A percentile compares a stretch with the other conserved stretches of the same genome.
phyloP scores from a whole-genome alignment of 2,888 invertebrate species.

The Sphaerophoria taeniata region DNA sequence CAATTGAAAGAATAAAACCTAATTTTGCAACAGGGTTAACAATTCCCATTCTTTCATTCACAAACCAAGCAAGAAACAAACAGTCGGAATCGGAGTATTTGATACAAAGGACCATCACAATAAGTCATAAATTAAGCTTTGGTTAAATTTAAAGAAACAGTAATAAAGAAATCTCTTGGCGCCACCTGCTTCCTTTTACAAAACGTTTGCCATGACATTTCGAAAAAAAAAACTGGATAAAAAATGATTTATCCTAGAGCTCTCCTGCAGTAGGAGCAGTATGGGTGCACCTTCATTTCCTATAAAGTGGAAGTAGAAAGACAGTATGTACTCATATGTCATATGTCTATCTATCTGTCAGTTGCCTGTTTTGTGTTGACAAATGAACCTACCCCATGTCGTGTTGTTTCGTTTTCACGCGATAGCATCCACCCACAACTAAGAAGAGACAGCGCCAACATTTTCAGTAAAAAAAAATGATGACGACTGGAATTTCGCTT shows the following conservation, averaged over 20 bases:
- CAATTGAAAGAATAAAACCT: conserved; percentile 21
- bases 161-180: conserved; percentile 36
- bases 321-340: conserved; percentile 39
- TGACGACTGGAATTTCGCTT: conserved; percentile 39
- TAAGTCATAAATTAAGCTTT: conserved; percentile 37
- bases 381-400: conserved; percentile 64
- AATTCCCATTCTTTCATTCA: not conserved
- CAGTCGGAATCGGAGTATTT: conserved; percentile 2
- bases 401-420: conserved; percentile 27
- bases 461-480: conserved; percentile 23
- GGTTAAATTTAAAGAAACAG: conserved; percentile 31
- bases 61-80: not conserved
- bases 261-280: too few species aligned
- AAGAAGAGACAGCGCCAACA: conserved; percentile 13
- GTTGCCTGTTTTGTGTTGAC: conserved; percentile 66
- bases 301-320: not conserved
- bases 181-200: conserved; percentile 36
- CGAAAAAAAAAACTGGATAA: conserved; percentile 45
- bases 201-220: conserved; percentile 42
- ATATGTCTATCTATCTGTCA: conserved; percentile 60
- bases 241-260: conserved; percentile 44
- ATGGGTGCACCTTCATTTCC: not conserved
- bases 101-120: conserved; percentile 33
- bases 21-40: conserved; percentile 20
- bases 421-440: conserved; percentile 16